Conservation (phyloP, 2,888 invertebrate species). For the Ditula angustiorana region DNA sequence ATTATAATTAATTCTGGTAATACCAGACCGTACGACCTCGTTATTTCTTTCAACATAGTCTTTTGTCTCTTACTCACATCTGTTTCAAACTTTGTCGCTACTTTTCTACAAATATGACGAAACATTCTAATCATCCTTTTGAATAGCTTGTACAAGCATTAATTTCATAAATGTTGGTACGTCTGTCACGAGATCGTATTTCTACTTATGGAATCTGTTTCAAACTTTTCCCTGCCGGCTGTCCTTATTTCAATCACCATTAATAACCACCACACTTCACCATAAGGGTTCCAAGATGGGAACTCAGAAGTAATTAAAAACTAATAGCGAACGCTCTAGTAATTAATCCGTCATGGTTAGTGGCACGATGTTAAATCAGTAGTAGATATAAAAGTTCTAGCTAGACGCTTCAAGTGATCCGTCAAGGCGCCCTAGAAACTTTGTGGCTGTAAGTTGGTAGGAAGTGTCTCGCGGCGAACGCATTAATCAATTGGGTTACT, state of each 20-base stretch:
- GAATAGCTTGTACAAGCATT: background rate
- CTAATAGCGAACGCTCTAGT: conserved; percentile 22
- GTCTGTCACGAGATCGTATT: background rate
- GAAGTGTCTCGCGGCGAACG: background rate
- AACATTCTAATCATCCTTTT: background rate
- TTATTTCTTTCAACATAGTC: conserved; percentile 16
- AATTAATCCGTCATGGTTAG: conserved; percentile 32
- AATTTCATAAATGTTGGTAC: background rate
- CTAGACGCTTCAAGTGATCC: conserved; percentile 51
- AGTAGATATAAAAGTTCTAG: conserved; percentile 39
- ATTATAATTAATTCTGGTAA: conserved; percentile 12
- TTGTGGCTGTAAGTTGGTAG: conserved; percentile 9
- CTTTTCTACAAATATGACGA: background rate
- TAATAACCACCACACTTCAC: conserved; percentile 4
- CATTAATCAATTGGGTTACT: conserved; percentile 9
- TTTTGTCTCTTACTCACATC: conserved; percentile 14
- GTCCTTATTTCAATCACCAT: conserved; percentile 1
- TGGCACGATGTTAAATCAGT: conserved; percentile 24
- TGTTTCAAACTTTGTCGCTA: background rate
- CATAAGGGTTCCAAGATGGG: conserved; percentile 8
- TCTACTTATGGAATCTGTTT: background rate
- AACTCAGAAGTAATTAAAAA: conserved; percentile 29
- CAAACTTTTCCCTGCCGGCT: background rate
- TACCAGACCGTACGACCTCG: conserved; percentile 16
- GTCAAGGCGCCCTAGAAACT: conserved; percentile 48